Percentiles rank a stretch among this genome's conserved stretches.
Conservation (phyloP, 2,888 invertebrate genomes). For the Tinea semifulvella region DNA sequence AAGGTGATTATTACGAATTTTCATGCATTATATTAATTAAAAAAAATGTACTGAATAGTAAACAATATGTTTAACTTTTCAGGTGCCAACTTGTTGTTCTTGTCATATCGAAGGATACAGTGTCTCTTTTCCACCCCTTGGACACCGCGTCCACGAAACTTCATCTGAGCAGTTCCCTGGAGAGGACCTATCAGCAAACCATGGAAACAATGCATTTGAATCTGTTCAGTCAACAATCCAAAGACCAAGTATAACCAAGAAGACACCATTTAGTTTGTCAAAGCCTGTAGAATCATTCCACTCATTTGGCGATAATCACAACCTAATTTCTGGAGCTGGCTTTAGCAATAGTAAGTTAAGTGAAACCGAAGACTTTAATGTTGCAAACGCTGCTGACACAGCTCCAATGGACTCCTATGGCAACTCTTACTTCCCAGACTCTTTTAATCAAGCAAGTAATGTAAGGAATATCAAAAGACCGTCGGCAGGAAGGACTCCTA, state of each 20-base stretch:
- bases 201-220: conserved; percentile 55
- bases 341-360: conserved; percentile 36
- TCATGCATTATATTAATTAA: not conserved
- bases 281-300: conserved; percentile 44
- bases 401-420: conserved; percentile 52
- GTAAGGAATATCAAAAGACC: conserved; percentile 49
- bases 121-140: conserved; percentile 71
- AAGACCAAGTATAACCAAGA: conserved; percentile 40
- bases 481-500: conserved; percentile 30
- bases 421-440: conserved; percentile 51
- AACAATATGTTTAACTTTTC: conserved; percentile 22
- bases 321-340: conserved; percentile 42
- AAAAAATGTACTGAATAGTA: not conserved
- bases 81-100: conserved; percentile 83
- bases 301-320: conserved; percentile 39
- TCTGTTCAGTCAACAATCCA: conserved; percentile 47
- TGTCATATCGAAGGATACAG: conserved; percentile 83
- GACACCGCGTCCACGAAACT: conserved; percentile 58
- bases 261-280: conserved; percentile 37
- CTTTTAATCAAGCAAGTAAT: conserved; percentile 51
- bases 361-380: conserved; percentile 37
- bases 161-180: conserved; percentile 66
- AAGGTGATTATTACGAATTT: conserved; percentile 60
- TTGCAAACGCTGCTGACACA: conserved; percentile 25
- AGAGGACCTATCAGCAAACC: conserved; percentile 58